Evolutionary conservation across 1,140 invertebrate genomes (phyloP).

Genomic region (Trinorchestia longiramus): DNA sequence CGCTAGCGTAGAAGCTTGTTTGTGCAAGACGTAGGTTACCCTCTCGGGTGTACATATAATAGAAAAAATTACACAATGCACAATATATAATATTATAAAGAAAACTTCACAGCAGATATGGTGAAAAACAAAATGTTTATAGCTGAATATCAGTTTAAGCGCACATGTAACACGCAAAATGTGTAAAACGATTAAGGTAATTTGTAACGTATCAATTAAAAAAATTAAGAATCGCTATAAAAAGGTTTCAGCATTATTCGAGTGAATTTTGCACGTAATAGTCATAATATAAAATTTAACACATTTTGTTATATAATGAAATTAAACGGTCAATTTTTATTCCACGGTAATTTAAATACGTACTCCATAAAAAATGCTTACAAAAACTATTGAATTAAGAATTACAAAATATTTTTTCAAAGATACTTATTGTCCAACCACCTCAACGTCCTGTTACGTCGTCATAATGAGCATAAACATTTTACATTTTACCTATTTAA

Average conservation of each 20-base stretch:
- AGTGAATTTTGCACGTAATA: not conserved
- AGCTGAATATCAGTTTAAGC: not conserved
- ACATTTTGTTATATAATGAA: not conserved
- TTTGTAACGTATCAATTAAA: not conserved
- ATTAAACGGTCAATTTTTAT: not conserved
- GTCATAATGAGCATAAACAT: not conserved
- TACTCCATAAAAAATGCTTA: not conserved
- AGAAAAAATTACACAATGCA: not conserved
- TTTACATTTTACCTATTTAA: not conserved
- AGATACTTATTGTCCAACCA: not conserved
- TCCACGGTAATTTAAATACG: not conserved
- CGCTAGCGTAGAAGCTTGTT: not conserved
- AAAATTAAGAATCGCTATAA: not conserved
- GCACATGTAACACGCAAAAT: not conserved
- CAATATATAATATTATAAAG: not conserved
- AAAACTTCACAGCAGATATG: not conserved
- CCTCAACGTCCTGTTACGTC: not conserved
- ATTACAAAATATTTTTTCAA: not conserved
- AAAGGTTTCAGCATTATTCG: not conserved
- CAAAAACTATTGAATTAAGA: not conserved
- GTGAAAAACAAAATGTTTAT: not conserved
- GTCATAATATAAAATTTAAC: not conserved
- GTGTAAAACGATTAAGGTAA: not conserved
- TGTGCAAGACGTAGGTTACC: not conserved
- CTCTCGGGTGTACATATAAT: not conserved